Percentiles rank a stretch among this genome's conserved stretches.
phyloP scores from a whole-genome alignment of 2,797 vertebrate genomes.

The Mallotus villosus region DNA sequence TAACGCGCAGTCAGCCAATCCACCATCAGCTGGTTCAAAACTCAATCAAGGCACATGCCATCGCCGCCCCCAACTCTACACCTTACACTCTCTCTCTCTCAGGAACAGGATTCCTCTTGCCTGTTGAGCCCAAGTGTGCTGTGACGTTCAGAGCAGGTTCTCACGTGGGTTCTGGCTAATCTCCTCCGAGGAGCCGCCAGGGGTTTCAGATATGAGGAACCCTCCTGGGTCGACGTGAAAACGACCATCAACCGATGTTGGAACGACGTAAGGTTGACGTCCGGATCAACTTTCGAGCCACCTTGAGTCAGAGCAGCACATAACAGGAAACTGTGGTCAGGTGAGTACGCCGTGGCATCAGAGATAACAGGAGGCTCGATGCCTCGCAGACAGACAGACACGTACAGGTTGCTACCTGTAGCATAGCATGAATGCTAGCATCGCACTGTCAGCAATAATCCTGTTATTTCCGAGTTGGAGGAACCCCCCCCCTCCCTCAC shows the following conservation, averaged over 20 bases:
- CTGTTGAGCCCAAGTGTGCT: neutral
- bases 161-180: slow-evolving; percentile 9
- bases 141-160: slow-evolving; percentile 10
- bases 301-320: no score
- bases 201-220: neutral
- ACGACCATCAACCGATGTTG: no score
- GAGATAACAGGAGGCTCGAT: no score
- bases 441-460: no score
- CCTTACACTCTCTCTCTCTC: neutral
- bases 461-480: no score
- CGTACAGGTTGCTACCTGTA: neutral
- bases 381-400: no score
- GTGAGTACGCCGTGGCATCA: no score
- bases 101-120: neutral
- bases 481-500: slow-evolving; percentile 18
- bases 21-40: slow-evolving; percentile 45
- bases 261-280: no score
- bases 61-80: slow-evolving; percentile 15
- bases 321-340: no score
- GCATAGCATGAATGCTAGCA: neutral
- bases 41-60: slow-evolving; percentile 50
- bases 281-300: neutral
- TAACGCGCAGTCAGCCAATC: slow-evolving; percentile 54
- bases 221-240: neutral
- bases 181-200: neutral